Evolutionary conservation across 2,113 vertebrate genomes (phyloP), one percentile per base, ranked within the genome.

Genomic region (Nothobranchius furzeri): DNA sequence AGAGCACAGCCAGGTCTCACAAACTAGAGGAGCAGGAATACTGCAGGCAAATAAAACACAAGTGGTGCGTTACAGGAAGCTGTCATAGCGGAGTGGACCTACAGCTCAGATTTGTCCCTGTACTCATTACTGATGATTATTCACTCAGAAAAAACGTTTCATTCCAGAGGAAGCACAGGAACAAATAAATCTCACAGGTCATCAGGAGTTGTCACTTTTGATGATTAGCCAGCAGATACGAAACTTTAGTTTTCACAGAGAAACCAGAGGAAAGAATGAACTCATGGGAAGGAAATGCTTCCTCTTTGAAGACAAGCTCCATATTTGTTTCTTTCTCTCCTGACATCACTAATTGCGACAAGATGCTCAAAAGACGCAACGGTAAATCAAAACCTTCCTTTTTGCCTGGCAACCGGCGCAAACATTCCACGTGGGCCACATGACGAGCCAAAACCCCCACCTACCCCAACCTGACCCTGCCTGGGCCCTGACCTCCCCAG

Each of bases 311-410:
- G 84, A 81, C 82, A 81, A 55, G 82, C 78, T 87, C 85, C 80
- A 85, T 89, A 90, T 90, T 92, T 89, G 87, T 88, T 90, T 88
- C 90, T 88, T 77, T 87, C 77, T 78, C 79, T 80, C 30, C 85
- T 90, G 89, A 91, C 89, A 86, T 90, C 90, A 86, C 85, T 91
- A 91, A 91, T 92, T 89, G 89, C 73, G 84, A 91, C 91, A 92
- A 92, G 90, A 85, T 91, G 90, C 79, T 85, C 48, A 7, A 60
- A 71, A 77, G 79, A 84, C 68, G 73, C 84, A 75, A 77, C 52
- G 68, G 45, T 76, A 89, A 91, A 92, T 92, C 88, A 89, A 89
- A 91, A 91, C 84, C 86, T 88, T 87, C 87, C 85, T 82, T 58
- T 82, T 85, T 73, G 83, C 86, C 68, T 78, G 75, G 90, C 87